A percentile compares a stretch with the other conserved stretches of the same genome.
phyloP scores from a whole-genome alignment of 2,797 vertebrate genomes.

The Xiphorhynchus erythropygius region DNA sequence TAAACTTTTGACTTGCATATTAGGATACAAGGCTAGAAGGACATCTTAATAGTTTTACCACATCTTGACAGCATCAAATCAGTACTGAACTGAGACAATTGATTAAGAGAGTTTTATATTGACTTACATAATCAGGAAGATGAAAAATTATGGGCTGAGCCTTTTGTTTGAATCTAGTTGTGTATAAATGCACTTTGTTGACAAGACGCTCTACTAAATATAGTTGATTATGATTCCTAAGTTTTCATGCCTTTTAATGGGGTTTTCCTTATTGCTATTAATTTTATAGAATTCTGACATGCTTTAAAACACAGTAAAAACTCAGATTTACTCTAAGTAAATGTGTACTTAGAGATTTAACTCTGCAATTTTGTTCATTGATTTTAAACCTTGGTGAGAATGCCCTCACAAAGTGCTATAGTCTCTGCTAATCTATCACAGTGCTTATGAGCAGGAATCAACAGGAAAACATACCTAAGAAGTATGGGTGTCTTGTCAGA shows the following conservation, averaged over 20 bases:
- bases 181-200: neutral
- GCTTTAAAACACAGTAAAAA: neutral
- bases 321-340: neutral
- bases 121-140: neutral
- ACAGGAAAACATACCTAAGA: conserved; percentile 55
- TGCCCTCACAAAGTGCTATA: neutral
- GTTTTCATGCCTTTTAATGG: neutral
- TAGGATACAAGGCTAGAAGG: neutral
- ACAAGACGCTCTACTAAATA: neutral
- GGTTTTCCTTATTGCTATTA: neutral
- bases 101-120: neutral
- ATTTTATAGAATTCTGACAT: neutral
- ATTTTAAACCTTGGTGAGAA: neutral
- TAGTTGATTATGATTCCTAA: neutral
- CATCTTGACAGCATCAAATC: neutral
- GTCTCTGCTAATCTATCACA: neutral
- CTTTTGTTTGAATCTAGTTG: neutral
- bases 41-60: neutral
- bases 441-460: neutral
- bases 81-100: neutral
- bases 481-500: conserved; percentile 41
- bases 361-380: neutral
- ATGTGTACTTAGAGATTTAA: neutral
- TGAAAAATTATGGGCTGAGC: neutral
- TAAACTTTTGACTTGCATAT: neutral